Conservation (phyloP, 2,888 invertebrate genomes). For the Pterostichus niger region DNA sequence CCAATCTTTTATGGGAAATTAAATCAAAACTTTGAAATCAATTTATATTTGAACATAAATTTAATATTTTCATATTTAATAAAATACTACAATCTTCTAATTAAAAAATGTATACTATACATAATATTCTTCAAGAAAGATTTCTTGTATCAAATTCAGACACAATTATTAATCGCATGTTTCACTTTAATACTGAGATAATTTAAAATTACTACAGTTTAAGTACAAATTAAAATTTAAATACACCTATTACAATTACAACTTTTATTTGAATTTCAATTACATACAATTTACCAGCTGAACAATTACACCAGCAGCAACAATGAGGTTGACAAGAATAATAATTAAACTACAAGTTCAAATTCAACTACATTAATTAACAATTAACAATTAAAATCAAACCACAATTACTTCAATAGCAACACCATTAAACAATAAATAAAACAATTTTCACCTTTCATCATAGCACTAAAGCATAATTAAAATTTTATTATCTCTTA, state of each 20-base stretch:
- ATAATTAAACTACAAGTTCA: conserved; percentile 13
- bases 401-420: conserved; percentile 33
- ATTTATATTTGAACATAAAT: no score
- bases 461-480: neutral
- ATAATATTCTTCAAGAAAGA: no score
- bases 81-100: no score
- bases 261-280: conserved; percentile 16
- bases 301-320: conserved; percentile 9
- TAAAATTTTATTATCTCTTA: conserved; percentile 46
- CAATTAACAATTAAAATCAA: neutral
- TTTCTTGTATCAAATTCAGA: no score
- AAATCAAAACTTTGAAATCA: no score
- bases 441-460: conserved; percentile 28
- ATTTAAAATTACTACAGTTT: no score
- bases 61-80: no score
- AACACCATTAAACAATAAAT: conserved; percentile 27
- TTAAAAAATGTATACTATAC: no score
- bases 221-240: no score
- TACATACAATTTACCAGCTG: conserved; percentile 12
- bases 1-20: no score
- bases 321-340: conserved; percentile 4
- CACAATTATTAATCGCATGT: no score
- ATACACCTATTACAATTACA: neutral
- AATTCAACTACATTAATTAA: conserved; percentile 12
- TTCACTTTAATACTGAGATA: neutral